Evolutionary conservation across 2,888 invertebrate genomes (phyloP).

Genomic region (Oscheius onirici): DNA sequence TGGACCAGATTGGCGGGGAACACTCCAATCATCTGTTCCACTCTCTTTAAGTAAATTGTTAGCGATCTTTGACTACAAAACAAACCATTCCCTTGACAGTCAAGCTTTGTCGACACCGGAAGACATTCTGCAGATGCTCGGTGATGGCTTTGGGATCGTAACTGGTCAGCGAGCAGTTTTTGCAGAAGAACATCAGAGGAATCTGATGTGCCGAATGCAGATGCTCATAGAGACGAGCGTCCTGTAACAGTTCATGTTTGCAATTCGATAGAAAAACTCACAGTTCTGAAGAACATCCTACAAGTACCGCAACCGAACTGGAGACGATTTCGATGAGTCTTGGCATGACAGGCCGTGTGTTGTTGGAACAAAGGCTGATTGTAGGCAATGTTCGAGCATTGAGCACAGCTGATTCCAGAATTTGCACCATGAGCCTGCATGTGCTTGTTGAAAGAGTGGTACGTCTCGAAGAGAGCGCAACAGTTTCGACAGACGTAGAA

Average conservation of each 20-base stretch:
- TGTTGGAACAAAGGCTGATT: constrained; percentile 26
- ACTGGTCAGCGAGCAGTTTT: constrained; percentile 17
- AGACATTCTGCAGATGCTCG: neutral
- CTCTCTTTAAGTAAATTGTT: neutral
- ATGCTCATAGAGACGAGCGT: constrained; percentile 37
- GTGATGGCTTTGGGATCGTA: neutral
- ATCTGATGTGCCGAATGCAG: constrained; percentile 20
- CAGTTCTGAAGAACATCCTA: constrained; percentile 12
- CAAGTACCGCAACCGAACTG: constrained; percentile 42
- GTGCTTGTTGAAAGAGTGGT: constrained; percentile 20
- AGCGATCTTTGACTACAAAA: neutral
- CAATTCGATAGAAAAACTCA: too few relatives aligned
- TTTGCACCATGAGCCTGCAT: constrained; percentile 36
- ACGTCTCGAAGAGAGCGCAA: constrained; percentile 38
- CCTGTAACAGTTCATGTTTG: constrained; percentile 14
- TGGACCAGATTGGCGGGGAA: constrained; percentile 27
- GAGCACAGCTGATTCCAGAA: constrained; percentile 24
- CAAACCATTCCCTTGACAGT: neutral
- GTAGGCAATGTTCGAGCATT: constrained; percentile 41
- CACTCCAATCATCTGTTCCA: constrained; percentile 13
- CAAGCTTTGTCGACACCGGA: neutral
- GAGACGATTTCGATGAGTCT: neutral
- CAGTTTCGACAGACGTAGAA: constrained; percentile 41
- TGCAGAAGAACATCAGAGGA: constrained; percentile 43
- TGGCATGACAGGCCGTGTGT: constrained; percentile 32